These are phyloP conservation scores for Leptothorax acervorum DNA, from an alignment of 2,888 invertebrate species.

Conservation along the genomic window DNA sequence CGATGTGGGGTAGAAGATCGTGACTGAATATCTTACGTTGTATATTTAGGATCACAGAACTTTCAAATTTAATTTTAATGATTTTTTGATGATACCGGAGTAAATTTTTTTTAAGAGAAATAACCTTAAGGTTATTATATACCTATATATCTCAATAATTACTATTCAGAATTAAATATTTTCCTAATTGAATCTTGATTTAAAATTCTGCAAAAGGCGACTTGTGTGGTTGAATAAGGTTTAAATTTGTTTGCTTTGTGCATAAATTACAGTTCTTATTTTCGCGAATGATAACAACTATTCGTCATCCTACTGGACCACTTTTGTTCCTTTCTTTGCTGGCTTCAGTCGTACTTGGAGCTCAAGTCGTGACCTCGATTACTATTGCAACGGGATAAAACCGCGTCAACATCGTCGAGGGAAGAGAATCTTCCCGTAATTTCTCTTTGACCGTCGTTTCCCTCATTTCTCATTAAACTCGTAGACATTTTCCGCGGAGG, in stretches of 20 bases:
- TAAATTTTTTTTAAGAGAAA: not conserved
- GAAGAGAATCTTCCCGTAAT: conserved; percentile 14
- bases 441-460: conserved; percentile 16
- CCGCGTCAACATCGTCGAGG: conserved; percentile 10
- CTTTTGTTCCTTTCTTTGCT: conserved; percentile 2
- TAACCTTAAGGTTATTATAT: not conserved
- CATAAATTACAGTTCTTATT: conserved; percentile 12
- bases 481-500: conserved; percentile 58
- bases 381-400: conserved; percentile 26
- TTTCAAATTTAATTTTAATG: not conserved
- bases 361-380: conserved; percentile 41
- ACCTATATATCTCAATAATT: not conserved
- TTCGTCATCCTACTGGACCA: conserved; percentile 4
- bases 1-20: not conserved
- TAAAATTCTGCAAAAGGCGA: not conserved
- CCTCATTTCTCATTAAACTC: conserved; percentile 69
- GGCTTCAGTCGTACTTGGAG: not conserved
- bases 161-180: not conserved
- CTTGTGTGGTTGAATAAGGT: not conserved
- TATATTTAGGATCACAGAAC: not conserved
- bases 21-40: not conserved
- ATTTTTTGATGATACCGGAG: not conserved
- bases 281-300: conserved; percentile 13
- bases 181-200: not conserved
- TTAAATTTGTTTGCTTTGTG: not conserved